Conservation (phyloP, 1,140 invertebrate species). For the Zaprionus capensis region DNA sequence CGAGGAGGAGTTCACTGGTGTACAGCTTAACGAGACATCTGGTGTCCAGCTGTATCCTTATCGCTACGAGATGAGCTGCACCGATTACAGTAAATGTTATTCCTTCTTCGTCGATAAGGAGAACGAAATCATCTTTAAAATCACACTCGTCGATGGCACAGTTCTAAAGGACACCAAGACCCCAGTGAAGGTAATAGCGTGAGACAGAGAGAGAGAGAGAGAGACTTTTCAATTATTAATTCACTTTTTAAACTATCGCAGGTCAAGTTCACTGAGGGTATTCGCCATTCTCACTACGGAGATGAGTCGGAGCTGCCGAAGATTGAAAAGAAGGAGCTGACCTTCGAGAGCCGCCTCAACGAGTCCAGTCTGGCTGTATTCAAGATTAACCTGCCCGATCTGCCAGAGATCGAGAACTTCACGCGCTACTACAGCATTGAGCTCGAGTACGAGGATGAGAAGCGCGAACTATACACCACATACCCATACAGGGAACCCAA, state of each 20-base stretch:
- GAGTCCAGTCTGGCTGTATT: constrained; percentile 64
- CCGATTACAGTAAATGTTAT: constrained; percentile 89
- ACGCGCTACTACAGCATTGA: constrained; percentile 68
- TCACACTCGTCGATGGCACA: constrained; percentile 64
- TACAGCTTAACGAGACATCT: constrained; percentile 91
- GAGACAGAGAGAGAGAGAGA: neutral
- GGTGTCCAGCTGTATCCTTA: constrained; percentile 91
- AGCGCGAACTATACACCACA: constrained; percentile 59
- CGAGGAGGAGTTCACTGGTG: constrained; percentile 90
- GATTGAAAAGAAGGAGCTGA: constrained; percentile 47
- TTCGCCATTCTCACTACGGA: constrained; percentile 72
- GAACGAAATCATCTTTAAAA: constrained; percentile 87
- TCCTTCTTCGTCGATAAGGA: constrained; percentile 94
- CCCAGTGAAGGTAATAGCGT: constrained; percentile 86
- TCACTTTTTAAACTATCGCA: neutral
- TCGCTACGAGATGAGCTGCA: constrained; percentile 92
- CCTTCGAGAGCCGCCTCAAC: constrained; percentile 68
- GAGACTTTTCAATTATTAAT: neutral
- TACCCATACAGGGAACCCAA: constrained; percentile 76
- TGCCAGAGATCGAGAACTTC: constrained; percentile 67
- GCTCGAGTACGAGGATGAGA: constrained; percentile 57
- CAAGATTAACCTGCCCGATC: constrained; percentile 62
- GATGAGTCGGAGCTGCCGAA: constrained; percentile 46
- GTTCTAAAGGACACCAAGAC: constrained; percentile 66
- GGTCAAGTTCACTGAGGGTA: constrained; percentile 85